phyloP scores from a whole-genome alignment of 1,140 invertebrate species.

The Kradibia gibbosae region DNA sequence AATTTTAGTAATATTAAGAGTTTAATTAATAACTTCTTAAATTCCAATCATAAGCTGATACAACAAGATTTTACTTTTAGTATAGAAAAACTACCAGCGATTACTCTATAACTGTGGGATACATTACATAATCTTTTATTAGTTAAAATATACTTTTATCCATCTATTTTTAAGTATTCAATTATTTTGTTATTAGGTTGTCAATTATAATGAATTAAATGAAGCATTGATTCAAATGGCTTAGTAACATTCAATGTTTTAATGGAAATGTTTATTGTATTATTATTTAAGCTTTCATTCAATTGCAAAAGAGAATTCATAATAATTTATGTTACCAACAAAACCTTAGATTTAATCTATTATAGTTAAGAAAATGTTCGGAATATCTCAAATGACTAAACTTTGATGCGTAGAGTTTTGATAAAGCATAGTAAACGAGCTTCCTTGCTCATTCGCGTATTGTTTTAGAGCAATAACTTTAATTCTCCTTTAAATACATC shows the following conservation, averaged over 20 bases:
- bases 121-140: neutral
- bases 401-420: neutral
- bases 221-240: no score
- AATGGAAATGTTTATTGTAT: no score
- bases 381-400: neutral
- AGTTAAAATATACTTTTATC: neutral
- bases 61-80: conserved; percentile 54
- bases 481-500: neutral
- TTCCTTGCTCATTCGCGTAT: neutral
- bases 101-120: neutral
- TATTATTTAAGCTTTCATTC: no score
- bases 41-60: conserved; percentile 45
- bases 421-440: neutral
- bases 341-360: neutral
- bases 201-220: no score
- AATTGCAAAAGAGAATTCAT: no score
- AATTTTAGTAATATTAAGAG: conserved; percentile 53
- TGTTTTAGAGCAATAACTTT: neutral
- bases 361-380: neutral
- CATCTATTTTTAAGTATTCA: no score
- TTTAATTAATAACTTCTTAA: conserved; percentile 63
- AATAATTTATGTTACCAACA: no score
- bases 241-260: no score
- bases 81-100: neutral
- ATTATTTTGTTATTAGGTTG: no score